A percentile compares a stretch with the other conserved stretches of the same genome.
Conservation (phyloP, 1,140 invertebrate species). For the Pseudachorutes palmiensis region DNA sequence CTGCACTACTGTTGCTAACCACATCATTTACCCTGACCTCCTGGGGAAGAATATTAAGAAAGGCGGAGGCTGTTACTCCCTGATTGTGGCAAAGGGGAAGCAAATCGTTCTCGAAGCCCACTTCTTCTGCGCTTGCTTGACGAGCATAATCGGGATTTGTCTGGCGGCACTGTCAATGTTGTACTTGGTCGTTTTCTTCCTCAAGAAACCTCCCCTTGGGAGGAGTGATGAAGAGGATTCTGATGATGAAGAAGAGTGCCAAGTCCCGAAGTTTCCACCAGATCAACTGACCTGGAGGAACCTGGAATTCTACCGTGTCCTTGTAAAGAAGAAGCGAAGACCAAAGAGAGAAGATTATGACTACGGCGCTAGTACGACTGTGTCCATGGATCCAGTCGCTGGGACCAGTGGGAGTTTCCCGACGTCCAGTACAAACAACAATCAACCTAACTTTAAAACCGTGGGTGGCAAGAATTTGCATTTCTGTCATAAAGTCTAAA, state of each 20-base stretch:
- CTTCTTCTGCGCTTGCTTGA: neutral
- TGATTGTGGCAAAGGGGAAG: neutral
- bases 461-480: neutral
- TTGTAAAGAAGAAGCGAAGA: neutral
- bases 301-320: neutral
- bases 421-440: neutral
- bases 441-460: neutral
- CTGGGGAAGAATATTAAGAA: neutral
- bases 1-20: neutral
- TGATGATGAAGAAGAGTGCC: neutral
- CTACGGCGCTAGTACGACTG: neutral
- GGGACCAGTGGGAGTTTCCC: neutral
- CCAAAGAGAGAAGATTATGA: neutral
- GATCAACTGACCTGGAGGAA: neutral
- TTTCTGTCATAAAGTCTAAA: neutral
- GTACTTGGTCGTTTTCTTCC: neutral
- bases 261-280: neutral
- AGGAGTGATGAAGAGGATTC: neutral
- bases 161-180: neutral
- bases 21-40: conserved; percentile 3
- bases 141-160: neutral
- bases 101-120: neutral
- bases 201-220: neutral
- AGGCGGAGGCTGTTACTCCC: neutral
- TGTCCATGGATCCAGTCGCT: neutral